Conservation (phyloP, 2,888 invertebrate genomes). For the Hemaris fuciformis region DNA sequence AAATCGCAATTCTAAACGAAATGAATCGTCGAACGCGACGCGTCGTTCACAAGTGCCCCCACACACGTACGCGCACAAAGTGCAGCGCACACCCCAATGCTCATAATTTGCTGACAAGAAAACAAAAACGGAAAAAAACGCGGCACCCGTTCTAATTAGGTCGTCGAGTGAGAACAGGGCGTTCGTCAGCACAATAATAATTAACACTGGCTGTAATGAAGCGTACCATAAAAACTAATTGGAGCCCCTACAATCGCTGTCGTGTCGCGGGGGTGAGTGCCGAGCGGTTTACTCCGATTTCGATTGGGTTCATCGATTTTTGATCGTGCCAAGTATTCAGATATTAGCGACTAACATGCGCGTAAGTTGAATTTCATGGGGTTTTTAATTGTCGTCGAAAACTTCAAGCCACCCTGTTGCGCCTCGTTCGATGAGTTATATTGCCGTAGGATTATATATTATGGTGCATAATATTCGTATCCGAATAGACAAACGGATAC, state of each 20-base stretch:
- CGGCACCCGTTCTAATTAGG: constrained; percentile 74
- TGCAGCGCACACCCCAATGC: constrained; percentile 59
- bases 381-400: no score
- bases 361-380: no score
- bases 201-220: constrained; percentile 80
- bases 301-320: constrained; percentile 51
- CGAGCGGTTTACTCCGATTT: constrained; percentile 46
- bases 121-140: constrained; percentile 62
- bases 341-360: background rate
- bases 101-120: constrained; percentile 70
- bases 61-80: constrained; percentile 51
- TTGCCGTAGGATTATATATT: no score
- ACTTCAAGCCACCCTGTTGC: no score
- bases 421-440: no score
- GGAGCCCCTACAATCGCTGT: constrained; percentile 63
- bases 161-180: constrained; percentile 76
- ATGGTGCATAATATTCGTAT: no score
- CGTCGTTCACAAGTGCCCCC: constrained; percentile 41
- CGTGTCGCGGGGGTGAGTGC: constrained; percentile 54
- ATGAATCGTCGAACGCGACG: constrained; percentile 34
- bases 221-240: constrained; percentile 80
- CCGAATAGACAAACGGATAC: no score
- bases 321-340: constrained; percentile 20
- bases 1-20: constrained; percentile 34
- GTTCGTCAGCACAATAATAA: constrained; percentile 79